Percentiles rank a stretch among this genome's conserved stretches.
Evolutionary conservation across 2,113 vertebrate species (phyloP).

Genomic region (Etheostoma spectabile): DNA sequence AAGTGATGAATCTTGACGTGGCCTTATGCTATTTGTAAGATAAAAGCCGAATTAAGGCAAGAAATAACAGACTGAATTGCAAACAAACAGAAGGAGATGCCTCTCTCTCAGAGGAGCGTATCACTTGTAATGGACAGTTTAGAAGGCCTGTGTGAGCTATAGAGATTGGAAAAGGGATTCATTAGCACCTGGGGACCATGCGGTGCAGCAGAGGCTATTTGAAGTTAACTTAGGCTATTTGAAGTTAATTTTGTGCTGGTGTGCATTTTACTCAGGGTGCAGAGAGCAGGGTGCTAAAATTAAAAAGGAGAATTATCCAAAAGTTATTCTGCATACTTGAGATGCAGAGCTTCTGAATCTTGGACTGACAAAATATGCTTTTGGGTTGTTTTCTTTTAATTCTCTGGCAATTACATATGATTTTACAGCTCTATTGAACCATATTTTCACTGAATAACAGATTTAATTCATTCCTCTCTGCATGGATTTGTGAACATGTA

Average conservation of each 20-base stretch:
- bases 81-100: not conserved
- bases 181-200: conserved; percentile 14
- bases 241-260: conserved; percentile 19
- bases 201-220: conserved; percentile 8
- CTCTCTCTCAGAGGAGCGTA: not conserved
- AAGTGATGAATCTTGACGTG: not conserved
- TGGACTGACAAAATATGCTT: not conserved
- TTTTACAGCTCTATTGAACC: not conserved
- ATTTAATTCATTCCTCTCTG: not conserved
- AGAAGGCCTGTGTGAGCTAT: conserved; percentile 1
- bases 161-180: conserved; percentile 37
- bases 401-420: not conserved
- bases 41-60: not conserved
- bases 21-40: not conserved
- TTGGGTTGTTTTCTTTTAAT: not conserved
- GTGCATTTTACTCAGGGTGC: not conserved
- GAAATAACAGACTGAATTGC: not conserved
- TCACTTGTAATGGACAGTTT: conserved; percentile 23
- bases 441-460: not conserved
- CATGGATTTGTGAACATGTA: not conserved
- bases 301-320: not conserved
- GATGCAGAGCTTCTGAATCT: conserved; percentile 13
- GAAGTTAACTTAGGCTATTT: conserved; percentile 22
- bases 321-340: not conserved
- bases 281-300: not conserved